These are phyloP conservation scores for Cephus rjabovi DNA, from an alignment of 2,888 invertebrate genomes.

Conservation along the genomic window DNA sequence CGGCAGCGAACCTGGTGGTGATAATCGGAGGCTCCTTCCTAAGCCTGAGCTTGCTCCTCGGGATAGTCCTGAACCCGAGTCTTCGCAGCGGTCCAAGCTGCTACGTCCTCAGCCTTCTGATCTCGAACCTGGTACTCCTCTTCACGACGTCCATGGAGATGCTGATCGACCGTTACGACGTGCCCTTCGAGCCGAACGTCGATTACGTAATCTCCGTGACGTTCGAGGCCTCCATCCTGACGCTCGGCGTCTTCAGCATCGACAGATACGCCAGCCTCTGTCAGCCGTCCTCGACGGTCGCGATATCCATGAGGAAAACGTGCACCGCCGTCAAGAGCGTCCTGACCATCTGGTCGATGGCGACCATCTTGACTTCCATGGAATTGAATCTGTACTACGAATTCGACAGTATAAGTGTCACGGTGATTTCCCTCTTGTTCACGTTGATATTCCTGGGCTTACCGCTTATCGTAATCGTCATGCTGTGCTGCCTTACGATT, in stretches of 20 bases:
- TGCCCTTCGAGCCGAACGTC: slow-evolving; percentile 40
- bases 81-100: slow-evolving; percentile 39
- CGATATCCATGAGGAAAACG: slow-evolving; percentile 23
- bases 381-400: slow-evolving; percentile 47
- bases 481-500: slow-evolving; percentile 25
- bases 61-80: slow-evolving; percentile 25
- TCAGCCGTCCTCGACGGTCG: background rate
- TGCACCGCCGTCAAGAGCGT: slow-evolving; percentile 40
- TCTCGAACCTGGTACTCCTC: slow-evolving; percentile 47
- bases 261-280: slow-evolving; percentile 46
- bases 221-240: slow-evolving; percentile 46
- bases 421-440: slow-evolving; percentile 43
- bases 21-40: slow-evolving; percentile 25
- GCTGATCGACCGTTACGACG: slow-evolving; percentile 34
- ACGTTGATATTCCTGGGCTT: slow-evolving; percentile 44
- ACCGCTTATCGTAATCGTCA: slow-evolving; percentile 39
- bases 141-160: slow-evolving; percentile 44
- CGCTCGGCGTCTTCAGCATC: slow-evolving; percentile 44
- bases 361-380: slow-evolving; percentile 43
- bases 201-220: slow-evolving; percentile 49
- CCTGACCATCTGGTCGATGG: slow-evolving; percentile 42
- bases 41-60: slow-evolving; percentile 30
- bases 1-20: slow-evolving; percentile 22
- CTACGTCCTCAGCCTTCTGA: slow-evolving; percentile 45
- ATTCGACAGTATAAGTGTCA: slow-evolving; percentile 25